Conservation (phyloP, 2,797 vertebrate species). For the Bradypus variegatus region DNA sequence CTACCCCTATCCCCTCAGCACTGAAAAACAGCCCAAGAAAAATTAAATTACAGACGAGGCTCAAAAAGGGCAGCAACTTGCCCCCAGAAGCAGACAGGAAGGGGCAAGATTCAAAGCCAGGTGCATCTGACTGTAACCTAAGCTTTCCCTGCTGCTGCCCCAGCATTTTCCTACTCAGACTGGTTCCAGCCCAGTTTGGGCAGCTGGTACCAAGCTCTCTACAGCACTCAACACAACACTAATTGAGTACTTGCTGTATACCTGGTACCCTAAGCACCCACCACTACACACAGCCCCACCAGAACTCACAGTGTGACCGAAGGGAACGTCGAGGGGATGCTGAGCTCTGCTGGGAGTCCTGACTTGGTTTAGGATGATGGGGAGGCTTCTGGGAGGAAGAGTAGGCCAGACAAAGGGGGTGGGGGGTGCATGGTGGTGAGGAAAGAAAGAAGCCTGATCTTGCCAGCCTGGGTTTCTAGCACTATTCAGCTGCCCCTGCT, state of each 20-base stretch:
- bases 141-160: not conserved
- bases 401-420: not conserved
- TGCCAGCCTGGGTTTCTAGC: not conserved
- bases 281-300: not conserved
- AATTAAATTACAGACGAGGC: not conserved
- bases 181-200: not conserved
- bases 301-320: not conserved
- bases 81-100: not conserved
- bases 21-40: not conserved
- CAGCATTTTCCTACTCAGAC: too few relatives aligned
- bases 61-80: not conserved
- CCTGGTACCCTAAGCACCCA: not conserved
- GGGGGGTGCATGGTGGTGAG: too few relatives aligned
- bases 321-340: not conserved
- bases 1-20: too few relatives aligned
- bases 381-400: not conserved
- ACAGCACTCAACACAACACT: accelerated
- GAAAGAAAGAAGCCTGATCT: not conserved
- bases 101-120: not conserved
- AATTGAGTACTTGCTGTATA: not conserved
- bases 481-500: not conserved
- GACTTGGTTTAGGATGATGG: not conserved
- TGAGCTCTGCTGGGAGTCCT: too few relatives aligned
- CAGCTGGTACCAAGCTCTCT: not conserved
- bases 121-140: not conserved